A percentile compares a stretch with the other conserved stretches of the same genome.
Conservation (phyloP, 2,113 vertebrate genomes). For the Epinephelus cyanopodus region DNA sequence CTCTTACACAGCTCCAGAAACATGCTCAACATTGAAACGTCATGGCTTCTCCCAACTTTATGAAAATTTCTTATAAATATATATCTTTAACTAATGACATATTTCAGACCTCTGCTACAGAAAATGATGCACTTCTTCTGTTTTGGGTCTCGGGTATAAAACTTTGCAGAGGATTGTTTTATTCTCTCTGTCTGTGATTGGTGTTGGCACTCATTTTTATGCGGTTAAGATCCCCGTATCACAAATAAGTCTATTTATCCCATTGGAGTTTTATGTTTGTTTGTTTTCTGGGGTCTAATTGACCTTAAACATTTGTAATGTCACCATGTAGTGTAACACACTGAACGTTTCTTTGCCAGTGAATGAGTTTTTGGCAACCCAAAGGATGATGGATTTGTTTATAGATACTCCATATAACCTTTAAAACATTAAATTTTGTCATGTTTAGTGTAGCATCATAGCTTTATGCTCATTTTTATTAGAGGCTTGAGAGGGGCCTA, state of each 20-base stretch:
- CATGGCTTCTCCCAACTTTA: too few relatives aligned
- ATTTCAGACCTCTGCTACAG: not conserved
- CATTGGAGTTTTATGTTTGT: not conserved
- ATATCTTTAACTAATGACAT: not conserved
- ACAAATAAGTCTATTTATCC: not conserved
- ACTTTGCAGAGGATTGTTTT: not conserved
- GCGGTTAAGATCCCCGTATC: not conserved
- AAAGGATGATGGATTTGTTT: too few relatives aligned
- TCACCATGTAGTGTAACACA: not conserved
- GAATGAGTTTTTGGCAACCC: too few relatives aligned
- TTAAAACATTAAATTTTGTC: too few relatives aligned
- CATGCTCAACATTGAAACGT: too few relatives aligned
- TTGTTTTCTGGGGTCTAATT: not conserved
- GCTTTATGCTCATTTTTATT: not conserved
- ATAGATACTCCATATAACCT: too few relatives aligned
- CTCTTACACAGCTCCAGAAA: too few relatives aligned
- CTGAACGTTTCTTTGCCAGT: not conserved
- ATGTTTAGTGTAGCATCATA: too few relatives aligned
- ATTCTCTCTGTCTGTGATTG: not conserved
- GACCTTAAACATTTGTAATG: not conserved
- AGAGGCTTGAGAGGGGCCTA: not conserved
- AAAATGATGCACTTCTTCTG: not conserved
- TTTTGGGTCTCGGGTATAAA: not conserved
- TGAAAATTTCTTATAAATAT: too few relatives aligned
- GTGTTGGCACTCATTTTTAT: not conserved